A percentile compares a stretch with the other conserved stretches of the same genome.
These are phyloP conservation scores for Xanthorhoe spadicearia DNA, from an alignment of 2,888 invertebrate genomes.

Conservation along the genomic window DNA sequence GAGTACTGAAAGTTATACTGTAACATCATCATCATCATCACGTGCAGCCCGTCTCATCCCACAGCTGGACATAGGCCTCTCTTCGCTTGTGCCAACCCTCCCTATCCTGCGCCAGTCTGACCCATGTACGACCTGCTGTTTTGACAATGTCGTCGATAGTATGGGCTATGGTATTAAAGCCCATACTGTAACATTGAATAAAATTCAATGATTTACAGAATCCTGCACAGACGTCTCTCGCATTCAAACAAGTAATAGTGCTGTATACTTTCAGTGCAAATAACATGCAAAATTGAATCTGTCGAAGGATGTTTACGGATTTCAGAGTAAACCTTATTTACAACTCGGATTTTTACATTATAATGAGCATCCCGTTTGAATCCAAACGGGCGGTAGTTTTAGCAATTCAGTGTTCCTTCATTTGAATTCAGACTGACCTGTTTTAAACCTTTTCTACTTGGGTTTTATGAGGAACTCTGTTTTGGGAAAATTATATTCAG, in stretches of 20 bases:
- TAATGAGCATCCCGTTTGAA: slow-evolving; percentile 55
- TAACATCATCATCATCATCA: too few species aligned
- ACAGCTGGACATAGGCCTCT: too few species aligned
- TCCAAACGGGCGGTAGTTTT: slow-evolving; percentile 45
- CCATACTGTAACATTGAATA: background rate
- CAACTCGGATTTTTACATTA: slow-evolving; percentile 55
- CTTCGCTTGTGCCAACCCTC: too few species aligned
- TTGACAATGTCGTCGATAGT: too few species aligned
- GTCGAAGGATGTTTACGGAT: slow-evolving; percentile 38
- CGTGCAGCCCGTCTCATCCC: too few species aligned
- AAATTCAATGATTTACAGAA: slow-evolving; percentile 20
- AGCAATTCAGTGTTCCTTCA: slow-evolving; percentile 44
- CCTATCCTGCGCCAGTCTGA: too few species aligned
- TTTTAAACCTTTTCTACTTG: slow-evolving; percentile 36
- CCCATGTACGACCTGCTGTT: too few species aligned
- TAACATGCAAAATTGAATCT: slow-evolving; percentile 44
- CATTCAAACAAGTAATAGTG: slow-evolving; percentile 24
- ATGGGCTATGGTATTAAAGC: slow-evolving; percentile 5
- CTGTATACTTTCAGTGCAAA: slow-evolving; percentile 36
- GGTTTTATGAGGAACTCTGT: slow-evolving; percentile 8
- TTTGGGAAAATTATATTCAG: slow-evolving; percentile 3
- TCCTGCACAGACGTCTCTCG: slow-evolving; percentile 3
- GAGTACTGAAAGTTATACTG: slow-evolving; percentile 1
- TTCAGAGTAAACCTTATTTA: slow-evolving; percentile 46
- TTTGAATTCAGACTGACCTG: slow-evolving; percentile 53